Evolutionary conservation across 92 coral and sea anemone species (phyloP).

Genomic region (Metridium senile): DNA sequence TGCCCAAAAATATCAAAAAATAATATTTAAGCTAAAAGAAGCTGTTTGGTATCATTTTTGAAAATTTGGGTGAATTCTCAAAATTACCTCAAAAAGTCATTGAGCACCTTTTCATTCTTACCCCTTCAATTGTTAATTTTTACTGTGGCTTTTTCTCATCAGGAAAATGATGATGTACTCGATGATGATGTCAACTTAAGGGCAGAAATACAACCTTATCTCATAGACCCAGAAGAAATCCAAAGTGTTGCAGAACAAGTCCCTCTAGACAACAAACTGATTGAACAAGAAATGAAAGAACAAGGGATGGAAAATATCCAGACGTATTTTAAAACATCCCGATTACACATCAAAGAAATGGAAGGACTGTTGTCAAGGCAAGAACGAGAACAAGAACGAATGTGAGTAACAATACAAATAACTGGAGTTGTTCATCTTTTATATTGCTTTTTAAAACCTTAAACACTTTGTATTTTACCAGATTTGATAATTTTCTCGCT

Average conservation of each 20-base stretch:
- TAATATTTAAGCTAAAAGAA: too few species aligned
- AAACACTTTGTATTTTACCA: too few species aligned
- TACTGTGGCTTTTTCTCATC: not conserved
- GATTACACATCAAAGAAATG: constrained; percentile 75
- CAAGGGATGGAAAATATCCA: constrained; percentile 75
- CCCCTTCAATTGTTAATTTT: too few species aligned
- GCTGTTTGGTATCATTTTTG: too few species aligned
- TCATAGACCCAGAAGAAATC: constrained; percentile 30
- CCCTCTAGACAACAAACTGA: constrained; percentile 15
- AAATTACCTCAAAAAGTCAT: too few species aligned
- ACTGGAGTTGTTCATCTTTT: not conserved
- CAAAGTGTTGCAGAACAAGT: constrained; percentile 5
- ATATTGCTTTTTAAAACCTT: not conserved
- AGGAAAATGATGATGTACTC: not conserved
- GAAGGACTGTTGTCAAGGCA: constrained; percentile 69
- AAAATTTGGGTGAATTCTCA: too few species aligned
- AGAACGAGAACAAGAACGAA: constrained; percentile 71
- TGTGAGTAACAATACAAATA: constrained; percentile 60
- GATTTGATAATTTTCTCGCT: too few species aligned
- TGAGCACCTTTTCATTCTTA: too few species aligned
- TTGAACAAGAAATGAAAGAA: constrained; percentile 56
- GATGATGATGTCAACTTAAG: not conserved
- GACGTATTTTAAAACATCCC: constrained; percentile 71
- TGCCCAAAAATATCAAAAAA: too few species aligned
- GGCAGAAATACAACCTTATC: constrained; percentile 24